Evolutionary conservation across 2,888 invertebrate species (phyloP), one percentile per base, ranked within the genome.

Genomic region (Drosophila kanekoi): DNA sequence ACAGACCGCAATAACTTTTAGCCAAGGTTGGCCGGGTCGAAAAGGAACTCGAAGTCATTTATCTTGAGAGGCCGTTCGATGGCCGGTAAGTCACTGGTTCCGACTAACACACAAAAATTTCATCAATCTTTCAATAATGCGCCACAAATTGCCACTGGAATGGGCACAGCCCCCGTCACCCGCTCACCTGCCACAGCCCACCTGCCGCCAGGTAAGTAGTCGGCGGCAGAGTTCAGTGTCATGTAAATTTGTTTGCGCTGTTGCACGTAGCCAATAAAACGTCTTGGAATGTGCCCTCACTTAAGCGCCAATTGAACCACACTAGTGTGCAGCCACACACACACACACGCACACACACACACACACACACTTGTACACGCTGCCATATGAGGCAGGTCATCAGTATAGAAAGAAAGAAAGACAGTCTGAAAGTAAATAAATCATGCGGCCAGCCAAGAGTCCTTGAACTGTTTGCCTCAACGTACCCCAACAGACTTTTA

Each of bases 91-190:
- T 72, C 77, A 53, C 41, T 60, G 51, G 63, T 37, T 58, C 61
- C 56, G 35, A 56, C 54, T 65, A 53, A 51, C 75, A 51, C 23
- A 40, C 23, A 40, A 64, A 63, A 85, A 59, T 82, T 82, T 86
- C 86, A 85, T 85, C 88, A 88, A 85, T 85, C 88, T 85, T 85
- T 86, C 86, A 86, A 85, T 85, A 88, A 85, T 86, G 86, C 71
- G 59, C 47, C 68, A 63, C 44, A 59, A 78, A 78, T 72, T 75
- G 76, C 69, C 48, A 16, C 14, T 43, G 52, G 53, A 18, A 66
- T 56, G 58, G 49, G 47, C 28, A 28, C 28, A 28, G 28, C 23
- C 6, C 23, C n/a, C n/a, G n/a, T n/a, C 23, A 0, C 23, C 23
- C 23, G 1, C 28, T 8, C 28, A 8, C 28, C 28, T 28, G 8